Conservation (phyloP, 2,888 invertebrate genomes). For the Vesta saturnalis region DNA sequence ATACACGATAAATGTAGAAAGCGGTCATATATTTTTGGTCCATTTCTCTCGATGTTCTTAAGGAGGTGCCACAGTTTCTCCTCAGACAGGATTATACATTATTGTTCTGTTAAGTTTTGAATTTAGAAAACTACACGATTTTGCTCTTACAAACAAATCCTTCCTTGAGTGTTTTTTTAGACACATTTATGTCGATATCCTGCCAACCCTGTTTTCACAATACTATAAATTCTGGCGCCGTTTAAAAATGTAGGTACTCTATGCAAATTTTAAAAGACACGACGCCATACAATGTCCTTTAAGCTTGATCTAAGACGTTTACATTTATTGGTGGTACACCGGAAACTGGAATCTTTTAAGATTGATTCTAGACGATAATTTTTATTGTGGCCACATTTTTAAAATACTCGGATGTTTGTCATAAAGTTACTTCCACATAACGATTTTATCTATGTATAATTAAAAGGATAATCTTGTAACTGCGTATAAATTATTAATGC, state of each 20-base stretch:
- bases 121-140: constrained; percentile 14
- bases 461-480: background rate
- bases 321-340: constrained; percentile 20
- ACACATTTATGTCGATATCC: constrained; percentile 2
- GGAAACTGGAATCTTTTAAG: constrained; percentile 6
- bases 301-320: background rate
- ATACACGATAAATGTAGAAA: background rate
- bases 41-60: background rate
- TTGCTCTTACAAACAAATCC: constrained; percentile 16
- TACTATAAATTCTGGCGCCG: constrained; percentile 24
- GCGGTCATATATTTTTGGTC: background rate
- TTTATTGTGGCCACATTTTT: constrained; percentile 22
- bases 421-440: background rate
- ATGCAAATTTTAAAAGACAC: constrained; percentile 17
- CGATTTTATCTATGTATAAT: background rate
- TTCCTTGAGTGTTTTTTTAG: constrained; percentile 12
- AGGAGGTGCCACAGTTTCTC: constrained; percentile 6
- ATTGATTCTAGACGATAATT: constrained; percentile 9
- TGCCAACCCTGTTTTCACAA: constrained; percentile 12
- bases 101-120: background rate
- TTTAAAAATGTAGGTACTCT: constrained; percentile 15
- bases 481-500: background rate
- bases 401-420: constrained; percentile 13
- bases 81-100: constrained; percentile 3
- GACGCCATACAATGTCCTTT: constrained; percentile 20